A percentile compares a stretch with the other conserved stretches of the same genome.
phyloP scores from a whole-genome alignment of 1,140 invertebrate species.

The Dendroctonus ponderosae region DNA sequence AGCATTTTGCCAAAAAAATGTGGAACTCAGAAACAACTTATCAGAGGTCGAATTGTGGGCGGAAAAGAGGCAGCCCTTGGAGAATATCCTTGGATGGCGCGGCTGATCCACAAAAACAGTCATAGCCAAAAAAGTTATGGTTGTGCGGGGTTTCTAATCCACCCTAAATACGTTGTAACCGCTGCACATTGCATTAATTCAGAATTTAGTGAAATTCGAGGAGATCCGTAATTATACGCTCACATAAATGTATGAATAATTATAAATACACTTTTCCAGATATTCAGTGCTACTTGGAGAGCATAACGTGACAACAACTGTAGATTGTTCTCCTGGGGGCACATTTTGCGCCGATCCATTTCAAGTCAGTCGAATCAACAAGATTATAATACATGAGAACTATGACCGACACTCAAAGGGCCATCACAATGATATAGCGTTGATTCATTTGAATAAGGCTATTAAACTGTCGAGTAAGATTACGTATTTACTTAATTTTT shows the following conservation, averaged over 20 bases:
- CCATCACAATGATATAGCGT: slow-evolving; percentile 62
- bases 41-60: slow-evolving; percentile 42
- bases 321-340: slow-evolving; percentile 49
- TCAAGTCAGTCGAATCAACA: slow-evolving; percentile 52
- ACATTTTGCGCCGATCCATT: slow-evolving; percentile 49
- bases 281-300: slow-evolving; percentile 55
- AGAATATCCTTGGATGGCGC: slow-evolving; percentile 56
- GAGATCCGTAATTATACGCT: slow-evolving; percentile 32
- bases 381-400: slow-evolving; percentile 55
- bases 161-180: slow-evolving; percentile 54
- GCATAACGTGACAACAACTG: slow-evolving; percentile 52
- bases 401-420: slow-evolving; percentile 51
- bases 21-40: slow-evolving; percentile 38
- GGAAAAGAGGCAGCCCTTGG: slow-evolving; percentile 51
- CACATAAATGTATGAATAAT: not conserved
- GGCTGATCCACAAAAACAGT: slow-evolving; percentile 41
- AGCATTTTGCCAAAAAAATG: slow-evolving; percentile 40
- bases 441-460: slow-evolving; percentile 56
- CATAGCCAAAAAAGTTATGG: slow-evolving; percentile 41
- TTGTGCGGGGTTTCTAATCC: slow-evolving; percentile 56
- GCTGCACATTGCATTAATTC: slow-evolving; percentile 56
- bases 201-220: slow-evolving; percentile 22
- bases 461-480: slow-evolving; percentile 53
- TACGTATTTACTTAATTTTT: not conserved
- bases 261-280: slow-evolving; percentile 29